Percentiles rank a stretch among this genome's conserved stretches.
Conservation (phyloP, 2,113 vertebrate genomes). For the Hystrix cristata region DNA sequence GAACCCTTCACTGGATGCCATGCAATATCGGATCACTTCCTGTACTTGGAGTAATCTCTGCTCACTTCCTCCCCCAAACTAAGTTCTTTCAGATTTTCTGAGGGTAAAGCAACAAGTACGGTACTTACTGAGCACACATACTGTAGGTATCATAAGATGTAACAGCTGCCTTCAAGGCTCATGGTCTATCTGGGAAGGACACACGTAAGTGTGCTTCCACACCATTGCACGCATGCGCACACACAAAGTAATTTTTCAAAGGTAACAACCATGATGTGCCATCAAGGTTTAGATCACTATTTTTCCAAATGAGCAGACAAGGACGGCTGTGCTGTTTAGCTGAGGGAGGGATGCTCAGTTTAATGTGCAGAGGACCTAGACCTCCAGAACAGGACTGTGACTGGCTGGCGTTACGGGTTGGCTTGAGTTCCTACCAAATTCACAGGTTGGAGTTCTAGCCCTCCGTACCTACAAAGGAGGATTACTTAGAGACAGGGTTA, state of each 20-base stretch:
- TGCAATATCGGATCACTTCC: neutral
- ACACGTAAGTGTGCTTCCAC: neutral
- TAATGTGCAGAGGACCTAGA: neutral
- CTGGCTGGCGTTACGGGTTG: neutral
- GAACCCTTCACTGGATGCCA: neutral
- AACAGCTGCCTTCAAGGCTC: neutral
- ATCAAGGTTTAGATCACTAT: neutral
- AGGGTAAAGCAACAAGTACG: neutral
- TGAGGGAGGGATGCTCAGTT: neutral
- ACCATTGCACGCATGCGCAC: accelerated
- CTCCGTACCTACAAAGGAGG: neutral
- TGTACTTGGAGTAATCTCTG: neutral
- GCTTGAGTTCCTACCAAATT: neutral
- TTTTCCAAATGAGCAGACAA: neutral
- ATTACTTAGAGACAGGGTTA: neutral
- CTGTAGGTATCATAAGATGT: neutral
- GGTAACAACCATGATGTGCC: neutral
- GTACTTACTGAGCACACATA: neutral
- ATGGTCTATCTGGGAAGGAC: neutral
- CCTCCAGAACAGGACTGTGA: neutral
- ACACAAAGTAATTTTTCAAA: neutral
- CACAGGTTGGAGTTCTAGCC: neutral
- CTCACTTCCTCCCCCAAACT: neutral
- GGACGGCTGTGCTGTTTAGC: neutral
- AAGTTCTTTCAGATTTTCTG: slow-evolving; percentile 19